Percentiles rank a stretch among this genome's conserved stretches.
Evolutionary conservation across 2,113 vertebrate species (phyloP).

Genomic region (Thomomys bottae): DNA sequence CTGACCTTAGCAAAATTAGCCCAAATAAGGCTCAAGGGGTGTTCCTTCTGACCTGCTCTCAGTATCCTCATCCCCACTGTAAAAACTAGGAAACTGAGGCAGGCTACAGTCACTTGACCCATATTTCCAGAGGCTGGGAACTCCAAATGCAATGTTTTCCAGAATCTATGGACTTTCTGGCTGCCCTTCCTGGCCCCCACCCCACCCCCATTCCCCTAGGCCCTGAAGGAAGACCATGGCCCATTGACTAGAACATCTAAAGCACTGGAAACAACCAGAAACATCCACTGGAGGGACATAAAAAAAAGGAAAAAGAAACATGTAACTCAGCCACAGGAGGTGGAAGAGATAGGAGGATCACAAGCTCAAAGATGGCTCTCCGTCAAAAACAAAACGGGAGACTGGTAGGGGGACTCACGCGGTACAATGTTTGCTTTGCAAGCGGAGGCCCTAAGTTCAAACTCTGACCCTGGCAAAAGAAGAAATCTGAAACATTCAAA

Average conservation of each 20-base stretch:
- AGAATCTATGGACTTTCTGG: not conserved
- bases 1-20: not conserved
- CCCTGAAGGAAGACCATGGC: not conserved
- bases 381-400: too few relatives aligned
- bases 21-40: not conserved
- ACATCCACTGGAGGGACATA: not conserved
- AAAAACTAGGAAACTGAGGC: not conserved
- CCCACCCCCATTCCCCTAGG: not conserved
- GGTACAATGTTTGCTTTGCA: too few relatives aligned
- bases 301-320: not conserved
- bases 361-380: too few relatives aligned
- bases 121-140: not conserved
- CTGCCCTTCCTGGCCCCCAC: not conserved
- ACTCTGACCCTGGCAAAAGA: not conserved
- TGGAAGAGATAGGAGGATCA: too few relatives aligned
- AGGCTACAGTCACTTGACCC: not conserved
- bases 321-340: too few relatives aligned
- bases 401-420: too few relatives aligned
- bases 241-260: not conserved
- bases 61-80: not conserved
- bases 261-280: not conserved
- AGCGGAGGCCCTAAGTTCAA: too few relatives aligned
- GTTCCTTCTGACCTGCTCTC: not conserved
- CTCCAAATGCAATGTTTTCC: not conserved
- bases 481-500: not conserved